Evolutionary conservation across 2,797 vertebrate genomes (phyloP).

Genomic region (Salmo trutta): DNA sequence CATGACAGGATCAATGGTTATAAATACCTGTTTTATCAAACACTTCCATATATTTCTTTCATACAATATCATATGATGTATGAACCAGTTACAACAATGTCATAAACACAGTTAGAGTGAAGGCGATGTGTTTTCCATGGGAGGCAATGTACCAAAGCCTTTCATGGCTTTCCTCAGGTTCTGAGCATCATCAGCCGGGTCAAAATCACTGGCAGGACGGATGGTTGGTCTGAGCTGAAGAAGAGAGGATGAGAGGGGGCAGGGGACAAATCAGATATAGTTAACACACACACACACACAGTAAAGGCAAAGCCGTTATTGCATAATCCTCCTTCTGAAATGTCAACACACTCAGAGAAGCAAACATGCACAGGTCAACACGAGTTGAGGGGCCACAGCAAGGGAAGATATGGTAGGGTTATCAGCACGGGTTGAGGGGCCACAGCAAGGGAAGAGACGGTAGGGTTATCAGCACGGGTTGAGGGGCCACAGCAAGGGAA

Average conservation of each 20-base stretch:
- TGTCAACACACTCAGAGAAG: constrained; percentile 12
- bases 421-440: no score
- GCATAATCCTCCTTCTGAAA: background rate
- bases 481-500: no score
- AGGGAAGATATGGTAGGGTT: no score
- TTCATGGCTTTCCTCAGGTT: constrained; percentile 97
- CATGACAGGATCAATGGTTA: background rate
- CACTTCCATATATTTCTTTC: background rate
- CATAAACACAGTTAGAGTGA: background rate
- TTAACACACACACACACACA: constrained; percentile 4
- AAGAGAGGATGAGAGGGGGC: constrained; percentile 15
- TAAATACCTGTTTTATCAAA: background rate
- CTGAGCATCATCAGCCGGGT: constrained; percentile 86
- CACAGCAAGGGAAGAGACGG: no score
- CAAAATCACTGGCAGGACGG: constrained; percentile 68
- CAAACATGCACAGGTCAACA: constrained; percentile 29
- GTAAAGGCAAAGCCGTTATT: background rate
- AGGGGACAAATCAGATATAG: constrained; percentile 13
- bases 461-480: no score
- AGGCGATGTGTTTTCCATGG: background rate
- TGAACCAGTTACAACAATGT: background rate
- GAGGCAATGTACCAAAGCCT: constrained; percentile 83
- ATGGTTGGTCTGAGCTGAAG: constrained; percentile 86
- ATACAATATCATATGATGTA: background rate
- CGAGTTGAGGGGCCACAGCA: no score